Percentiles rank a stretch among this genome's conserved stretches.
These are phyloP conservation scores for Anadara kagoshimensis DNA, from an alignment of 1,140 invertebrate species.

Conservation along the genomic window DNA sequence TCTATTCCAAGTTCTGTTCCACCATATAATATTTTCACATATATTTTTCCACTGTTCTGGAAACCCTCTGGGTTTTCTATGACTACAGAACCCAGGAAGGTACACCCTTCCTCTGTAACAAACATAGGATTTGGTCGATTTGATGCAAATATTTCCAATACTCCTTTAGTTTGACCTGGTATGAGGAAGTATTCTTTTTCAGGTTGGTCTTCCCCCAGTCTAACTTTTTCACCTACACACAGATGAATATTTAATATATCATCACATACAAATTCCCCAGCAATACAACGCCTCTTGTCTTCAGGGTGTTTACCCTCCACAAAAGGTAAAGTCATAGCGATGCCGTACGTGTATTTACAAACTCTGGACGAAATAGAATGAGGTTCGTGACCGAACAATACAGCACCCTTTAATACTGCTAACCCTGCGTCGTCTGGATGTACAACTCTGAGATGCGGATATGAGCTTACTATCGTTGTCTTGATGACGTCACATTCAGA, in stretches of 20 bases:
- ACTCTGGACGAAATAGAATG: conserved; percentile 37
- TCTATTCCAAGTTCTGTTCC: conserved; percentile 44
- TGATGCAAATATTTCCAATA: conserved; percentile 30
- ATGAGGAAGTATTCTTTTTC: conserved; percentile 16
- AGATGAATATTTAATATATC: conserved; percentile 44
- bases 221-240: conserved; percentile 20
- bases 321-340: conserved; percentile 18
- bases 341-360: conserved; percentile 44
- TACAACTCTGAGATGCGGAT: no score
- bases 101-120: conserved; percentile 39
- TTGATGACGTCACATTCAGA: not conserved
- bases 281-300: conserved; percentile 4
- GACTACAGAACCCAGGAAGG: conserved; percentile 14
- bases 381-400: no score
- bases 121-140: conserved; percentile 8
- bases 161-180: not conserved
- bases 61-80: conserved; percentile 32
- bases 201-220: not conserved
- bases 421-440: no score
- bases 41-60: conserved; percentile 3
- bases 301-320: conserved; percentile 8
- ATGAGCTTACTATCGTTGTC: no score
- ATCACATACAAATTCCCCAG: conserved; percentile 28
- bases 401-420: no score
- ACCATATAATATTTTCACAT: conserved; percentile 38